Evolutionary conservation across 2,113 vertebrate species (phyloP).

Genomic region (Clarias macrocephalus): DNA sequence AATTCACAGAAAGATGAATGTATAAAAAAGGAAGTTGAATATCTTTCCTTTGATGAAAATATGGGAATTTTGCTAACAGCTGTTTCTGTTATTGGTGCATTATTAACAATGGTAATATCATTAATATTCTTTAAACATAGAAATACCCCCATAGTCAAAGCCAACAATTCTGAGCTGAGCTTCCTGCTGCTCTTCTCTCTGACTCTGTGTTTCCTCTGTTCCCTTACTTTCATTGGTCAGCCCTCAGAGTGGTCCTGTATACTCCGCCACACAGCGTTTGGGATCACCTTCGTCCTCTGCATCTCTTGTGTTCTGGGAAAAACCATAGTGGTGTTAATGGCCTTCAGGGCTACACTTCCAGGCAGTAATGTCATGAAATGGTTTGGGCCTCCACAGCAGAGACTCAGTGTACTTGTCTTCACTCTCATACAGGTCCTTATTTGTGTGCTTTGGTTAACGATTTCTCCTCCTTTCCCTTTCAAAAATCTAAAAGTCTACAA

Average conservation of each 20-base stretch:
- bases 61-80: constrained; percentile 64
- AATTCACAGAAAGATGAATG: constrained; percentile 67
- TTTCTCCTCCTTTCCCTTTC: constrained; percentile 66
- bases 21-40: constrained; percentile 69
- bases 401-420: constrained; percentile 63
- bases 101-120: constrained; percentile 63
- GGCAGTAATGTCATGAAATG: constrained; percentile 73
- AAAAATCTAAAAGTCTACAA: constrained; percentile 59
- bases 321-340: constrained; percentile 75
- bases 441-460: constrained; percentile 69
- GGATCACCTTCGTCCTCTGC: constrained; percentile 73
- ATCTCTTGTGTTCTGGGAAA: constrained; percentile 77
- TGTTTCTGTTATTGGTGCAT: constrained; percentile 68
- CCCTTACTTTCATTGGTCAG: constrained; percentile 71
- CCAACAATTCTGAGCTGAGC: constrained; percentile 76
- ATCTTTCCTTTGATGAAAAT: constrained; percentile 65
- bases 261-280: constrained; percentile 73
- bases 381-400: constrained; percentile 72
- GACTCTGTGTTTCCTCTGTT: constrained; percentile 73
- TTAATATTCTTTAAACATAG: constrained; percentile 70
- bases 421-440: constrained; percentile 69
- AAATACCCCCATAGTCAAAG: constrained; percentile 72
- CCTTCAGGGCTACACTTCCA: constrained; percentile 75
- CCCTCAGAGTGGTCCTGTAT: constrained; percentile 73
- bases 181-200: constrained; percentile 75